Evolutionary conservation across 2,113 vertebrate genomes (phyloP), one percentile per base, ranked within the genome.

Genomic region (Trematomus loennbergii): DNA sequence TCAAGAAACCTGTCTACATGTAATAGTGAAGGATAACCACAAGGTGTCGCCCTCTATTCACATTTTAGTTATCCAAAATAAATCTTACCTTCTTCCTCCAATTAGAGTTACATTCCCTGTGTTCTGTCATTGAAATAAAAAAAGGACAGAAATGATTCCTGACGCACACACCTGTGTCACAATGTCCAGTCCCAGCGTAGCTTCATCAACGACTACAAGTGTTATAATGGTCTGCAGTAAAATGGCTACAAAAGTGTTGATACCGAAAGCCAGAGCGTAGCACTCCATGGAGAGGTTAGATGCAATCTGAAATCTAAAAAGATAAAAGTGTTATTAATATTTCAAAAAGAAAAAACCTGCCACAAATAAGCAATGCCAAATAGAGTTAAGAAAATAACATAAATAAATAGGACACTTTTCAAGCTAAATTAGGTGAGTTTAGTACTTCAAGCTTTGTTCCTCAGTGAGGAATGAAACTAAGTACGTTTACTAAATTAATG

Each of bases 281-380:
- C 94, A 94, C 75, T 94, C 91, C 89, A 94, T 91, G 16, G 93
- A 93, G 58, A 94, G 90, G 57, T 93, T 94, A 17, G 86, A 72
- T 0, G 95, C 94, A 1, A 95, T 95, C 90, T 94, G 93, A 87
- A 95, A 95, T 12, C 95, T 95, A 60, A 29, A 53, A 62, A 17
- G 5, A 64, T 1, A 8, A 82, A 55, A 63, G 2, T 3, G 4
- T 4, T 18, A 8, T 15, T 76, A 3, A 36, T 70, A 2, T 40
- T 46, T 58, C 20, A 55, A 53, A 48, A 17, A 57, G 10, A 50
- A 5, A 22, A 9, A 15, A n/a, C 33, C 17, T 18, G 9, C 8
- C 22, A 57, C 5, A 55, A 8, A 65, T 33, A 36, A 17, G 12
- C 46, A 36, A 66, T 50, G 15, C 5, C 36, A 36, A 58, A 22